Evolutionary conservation across 2,888 invertebrate species (phyloP).

Genomic region (Ditula angustiorana): DNA sequence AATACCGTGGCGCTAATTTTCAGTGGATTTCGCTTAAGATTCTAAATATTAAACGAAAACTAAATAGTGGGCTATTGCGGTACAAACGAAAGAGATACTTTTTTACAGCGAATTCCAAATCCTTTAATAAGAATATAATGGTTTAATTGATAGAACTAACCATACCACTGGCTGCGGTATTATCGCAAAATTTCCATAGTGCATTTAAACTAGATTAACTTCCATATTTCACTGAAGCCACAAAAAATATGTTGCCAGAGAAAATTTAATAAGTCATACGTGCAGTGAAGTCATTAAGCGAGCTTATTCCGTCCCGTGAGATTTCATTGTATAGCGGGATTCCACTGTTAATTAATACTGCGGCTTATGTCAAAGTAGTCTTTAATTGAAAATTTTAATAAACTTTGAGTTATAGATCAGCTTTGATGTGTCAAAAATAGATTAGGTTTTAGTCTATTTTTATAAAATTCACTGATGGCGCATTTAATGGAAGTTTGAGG

Average conservation of each 20-base stretch:
- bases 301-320: slow-evolving; percentile 30
- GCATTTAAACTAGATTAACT: slow-evolving; percentile 8
- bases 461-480: neutral
- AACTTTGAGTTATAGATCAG: neutral
- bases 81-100: too few relatives aligned
- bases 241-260: slow-evolving; percentile 7
- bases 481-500: too few relatives aligned
- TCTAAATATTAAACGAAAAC: too few relatives aligned
- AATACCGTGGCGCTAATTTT: too few relatives aligned
- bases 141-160: too few relatives aligned
- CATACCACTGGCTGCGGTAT: neutral
- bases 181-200: neutral
- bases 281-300: slow-evolving; percentile 35
- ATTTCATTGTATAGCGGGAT: slow-evolving; percentile 29
- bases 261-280: slow-evolving; percentile 31
- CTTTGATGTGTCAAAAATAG: neutral
- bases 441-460: neutral
- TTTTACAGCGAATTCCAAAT: too few relatives aligned
- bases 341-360: slow-evolving; percentile 33
- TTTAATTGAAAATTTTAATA: slow-evolving; percentile 34
- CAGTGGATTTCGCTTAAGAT: too few relatives aligned
- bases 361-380: slow-evolving; percentile 26
- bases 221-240: slow-evolving; percentile 10
- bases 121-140: too few relatives aligned
- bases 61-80: too few relatives aligned